Evolutionary conservation across 2,888 invertebrate species (phyloP).

Genomic region (Andrena minutula): DNA sequence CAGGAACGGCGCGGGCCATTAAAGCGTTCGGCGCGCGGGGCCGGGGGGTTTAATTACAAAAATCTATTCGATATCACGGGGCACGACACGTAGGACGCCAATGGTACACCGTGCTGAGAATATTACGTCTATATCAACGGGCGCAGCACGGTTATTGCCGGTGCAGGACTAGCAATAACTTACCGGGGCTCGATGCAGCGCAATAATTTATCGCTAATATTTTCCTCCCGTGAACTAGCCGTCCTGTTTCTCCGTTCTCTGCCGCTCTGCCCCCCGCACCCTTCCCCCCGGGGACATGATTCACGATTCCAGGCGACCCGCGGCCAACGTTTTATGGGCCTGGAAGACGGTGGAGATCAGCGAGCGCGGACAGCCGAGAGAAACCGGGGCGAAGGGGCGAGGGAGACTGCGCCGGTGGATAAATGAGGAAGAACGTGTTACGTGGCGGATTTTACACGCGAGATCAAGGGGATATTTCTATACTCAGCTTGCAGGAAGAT

Average conservation of each 20-base stretch:
- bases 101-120: constrained; percentile 67
- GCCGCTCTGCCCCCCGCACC: constrained; percentile 5
- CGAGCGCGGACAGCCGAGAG: constrained; percentile 8
- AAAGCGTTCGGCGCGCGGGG: background rate
- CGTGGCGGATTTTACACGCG: constrained; percentile 13
- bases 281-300: constrained; percentile 63
- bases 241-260: constrained; percentile 45
- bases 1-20: constrained; percentile 10
- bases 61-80: constrained; percentile 56
- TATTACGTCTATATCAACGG: constrained; percentile 73
- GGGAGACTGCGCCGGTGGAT: background rate
- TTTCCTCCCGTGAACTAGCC: constrained; percentile 65
- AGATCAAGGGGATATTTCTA: background rate
- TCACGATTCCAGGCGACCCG: constrained; percentile 65
- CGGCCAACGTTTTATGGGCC: constrained; percentile 56
- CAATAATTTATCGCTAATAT: constrained; percentile 75
- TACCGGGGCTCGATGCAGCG: constrained; percentile 71
- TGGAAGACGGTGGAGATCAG: constrained; percentile 34
- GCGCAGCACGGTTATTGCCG: constrained; percentile 67
- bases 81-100: constrained; percentile 24
- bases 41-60: constrained; percentile 67
- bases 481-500: too few relatives aligned
- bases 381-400: background rate
- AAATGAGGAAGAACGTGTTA: constrained; percentile 8
- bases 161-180: constrained; percentile 69